A percentile compares a stretch with the other conserved stretches of the same genome.
These are phyloP conservation scores for Hedya salicella DNA, from an alignment of 2,888 invertebrate species.

Conservation along the genomic window DNA sequence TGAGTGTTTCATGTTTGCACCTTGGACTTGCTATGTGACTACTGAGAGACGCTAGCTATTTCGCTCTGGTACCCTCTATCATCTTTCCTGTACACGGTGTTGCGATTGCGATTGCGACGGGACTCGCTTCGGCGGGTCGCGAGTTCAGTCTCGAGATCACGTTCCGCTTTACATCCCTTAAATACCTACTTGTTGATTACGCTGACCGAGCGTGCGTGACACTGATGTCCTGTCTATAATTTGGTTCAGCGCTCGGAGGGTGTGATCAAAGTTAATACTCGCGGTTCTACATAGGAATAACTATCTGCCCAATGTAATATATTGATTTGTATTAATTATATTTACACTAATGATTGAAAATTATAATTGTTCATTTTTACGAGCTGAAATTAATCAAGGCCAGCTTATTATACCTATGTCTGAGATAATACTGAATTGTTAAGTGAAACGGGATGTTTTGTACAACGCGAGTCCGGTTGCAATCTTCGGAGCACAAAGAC, in stretches of 20 bases:
- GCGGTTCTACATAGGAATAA: slow-evolving; percentile 41
- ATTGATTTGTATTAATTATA: slow-evolving; percentile 11
- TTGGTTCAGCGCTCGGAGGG: not conserved
- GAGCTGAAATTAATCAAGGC: slow-evolving; percentile 5
- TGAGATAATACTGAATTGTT: slow-evolving; percentile 21
- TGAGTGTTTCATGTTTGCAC: slow-evolving; percentile 86
- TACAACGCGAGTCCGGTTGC: slow-evolving; percentile 82
- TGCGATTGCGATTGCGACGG: slow-evolving; percentile 83
- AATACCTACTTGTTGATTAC: slow-evolving; percentile 5
- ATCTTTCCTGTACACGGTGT: slow-evolving; percentile 82
- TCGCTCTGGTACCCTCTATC: slow-evolving; percentile 83
- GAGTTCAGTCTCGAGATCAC: slow-evolving; percentile 47
- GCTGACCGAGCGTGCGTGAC: slow-evolving; percentile 2
- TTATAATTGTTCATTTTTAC: too few species aligned
- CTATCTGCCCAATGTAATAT: slow-evolving; percentile 13
- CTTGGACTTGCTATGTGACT: slow-evolving; percentile 86
- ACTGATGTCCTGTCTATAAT: not conserved
- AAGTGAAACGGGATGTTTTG: slow-evolving; percentile 62
- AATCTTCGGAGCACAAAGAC: slow-evolving; percentile 85
- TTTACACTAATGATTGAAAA: not conserved
- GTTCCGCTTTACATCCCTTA: slow-evolving; percentile 35
- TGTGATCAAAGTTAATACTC: slow-evolving; percentile 25
- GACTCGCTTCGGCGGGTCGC: slow-evolving; percentile 68
- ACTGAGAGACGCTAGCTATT: slow-evolving; percentile 83
- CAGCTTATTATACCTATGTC: slow-evolving; percentile 38